Percentiles rank a stretch among this genome's conserved stretches.
Evolutionary conservation across 2,113 vertebrate genomes (phyloP).

Genomic region (Rana temporaria): DNA sequence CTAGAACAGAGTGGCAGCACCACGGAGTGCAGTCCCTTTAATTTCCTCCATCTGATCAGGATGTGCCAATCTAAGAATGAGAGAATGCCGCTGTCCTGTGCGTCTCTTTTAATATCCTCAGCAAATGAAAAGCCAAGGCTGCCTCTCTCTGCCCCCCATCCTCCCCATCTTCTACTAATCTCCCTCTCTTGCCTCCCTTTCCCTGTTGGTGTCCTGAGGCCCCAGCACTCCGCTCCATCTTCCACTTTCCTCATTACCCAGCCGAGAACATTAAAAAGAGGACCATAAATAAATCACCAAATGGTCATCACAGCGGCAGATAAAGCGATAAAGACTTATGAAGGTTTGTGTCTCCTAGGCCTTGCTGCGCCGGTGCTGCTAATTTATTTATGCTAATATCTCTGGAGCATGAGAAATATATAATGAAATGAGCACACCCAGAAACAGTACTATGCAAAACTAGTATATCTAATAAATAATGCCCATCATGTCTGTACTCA

Average conservation of each 20-base stretch:
- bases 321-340: constrained; percentile 33
- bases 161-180: constrained; percentile 25
- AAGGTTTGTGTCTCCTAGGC: constrained; percentile 39
- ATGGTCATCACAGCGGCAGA: constrained; percentile 27
- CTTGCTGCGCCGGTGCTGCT: not conserved
- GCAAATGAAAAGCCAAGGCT: not conserved
- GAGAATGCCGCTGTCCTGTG: too few species aligned
- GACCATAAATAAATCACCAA: constrained; percentile 36
- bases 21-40: too few species aligned
- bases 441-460: too few species aligned
- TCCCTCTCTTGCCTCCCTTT: not conserved
- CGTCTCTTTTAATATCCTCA: not conserved
- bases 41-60: too few species aligned
- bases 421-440: too few species aligned
- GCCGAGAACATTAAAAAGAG: constrained; percentile 27
- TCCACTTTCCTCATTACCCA: constrained; percentile 63
- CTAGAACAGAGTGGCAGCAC: too few species aligned
- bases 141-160: not conserved
- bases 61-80: too few species aligned
- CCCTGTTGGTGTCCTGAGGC: constrained; percentile 6
- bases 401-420: not conserved
- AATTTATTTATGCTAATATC: constrained; percentile 48
- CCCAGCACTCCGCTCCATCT: not conserved
- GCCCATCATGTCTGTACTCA: too few species aligned
- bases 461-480: too few species aligned